A percentile compares a stretch with the other conserved stretches of the same genome.
Evolutionary conservation across 1,140 invertebrate species (phyloP).

Genomic region (Microplitis demolitor): DNA sequence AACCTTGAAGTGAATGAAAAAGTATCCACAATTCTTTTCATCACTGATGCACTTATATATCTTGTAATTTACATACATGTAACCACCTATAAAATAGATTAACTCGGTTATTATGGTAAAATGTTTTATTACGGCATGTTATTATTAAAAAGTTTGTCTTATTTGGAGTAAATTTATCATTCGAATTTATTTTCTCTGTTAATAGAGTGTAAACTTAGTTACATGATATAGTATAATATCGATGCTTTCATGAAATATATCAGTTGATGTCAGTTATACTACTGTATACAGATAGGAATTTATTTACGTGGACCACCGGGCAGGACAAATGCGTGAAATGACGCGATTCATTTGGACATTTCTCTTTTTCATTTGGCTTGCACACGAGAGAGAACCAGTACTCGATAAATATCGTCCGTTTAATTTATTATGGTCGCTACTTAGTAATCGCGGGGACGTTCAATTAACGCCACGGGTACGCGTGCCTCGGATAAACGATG

Average conservation of each 20-base stretch:
- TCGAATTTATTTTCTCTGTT: no score
- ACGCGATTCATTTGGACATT: conserved; percentile 38
- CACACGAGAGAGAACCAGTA: conserved; percentile 32
- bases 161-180: no score
- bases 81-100: neutral
- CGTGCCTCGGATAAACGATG: conserved; percentile 26
- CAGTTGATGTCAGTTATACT: conserved; percentile 43
- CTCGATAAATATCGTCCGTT: conserved; percentile 56
- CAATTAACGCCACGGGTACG: conserved; percentile 43
- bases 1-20: conserved; percentile 3
- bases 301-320: conserved; percentile 53
- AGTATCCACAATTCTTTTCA: neutral
- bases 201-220: neutral
- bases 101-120: no score
- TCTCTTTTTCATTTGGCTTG: neutral
- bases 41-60: neutral
- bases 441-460: conserved; percentile 46
- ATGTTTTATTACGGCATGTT: no score
- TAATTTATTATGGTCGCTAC: conserved; percentile 52
- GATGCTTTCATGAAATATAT: conserved; percentile 5
- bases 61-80: neutral
- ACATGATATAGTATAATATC: neutral
- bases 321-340: conserved; percentile 38
- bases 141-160: no score
- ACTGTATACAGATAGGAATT: conserved; percentile 26